These are phyloP conservation scores for Sebastes glaucus DNA, from an alignment of 2,797 vertebrate species.

Conservation along the genomic window DNA sequence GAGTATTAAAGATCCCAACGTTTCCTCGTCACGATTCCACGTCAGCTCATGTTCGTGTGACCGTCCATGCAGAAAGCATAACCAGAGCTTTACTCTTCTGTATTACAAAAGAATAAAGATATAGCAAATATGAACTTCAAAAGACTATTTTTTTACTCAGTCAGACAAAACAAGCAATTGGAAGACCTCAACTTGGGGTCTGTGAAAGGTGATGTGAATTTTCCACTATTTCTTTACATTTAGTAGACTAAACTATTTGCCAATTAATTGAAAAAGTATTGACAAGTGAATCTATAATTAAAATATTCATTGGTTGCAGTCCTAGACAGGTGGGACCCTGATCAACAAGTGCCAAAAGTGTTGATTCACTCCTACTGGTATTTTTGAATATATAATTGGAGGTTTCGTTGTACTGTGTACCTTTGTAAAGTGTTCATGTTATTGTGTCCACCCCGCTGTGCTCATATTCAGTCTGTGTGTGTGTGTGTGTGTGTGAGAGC, in stretches of 20 bases:
- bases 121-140: neutral
- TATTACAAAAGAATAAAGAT: neutral
- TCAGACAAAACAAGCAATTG: neutral
- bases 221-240: neutral
- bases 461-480: constrained; percentile 17
- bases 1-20: too few species aligned
- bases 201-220: neutral
- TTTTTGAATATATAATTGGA: neutral
- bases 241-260: neutral
- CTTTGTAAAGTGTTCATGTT: constrained; percentile 14
- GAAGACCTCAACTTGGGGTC: neutral
- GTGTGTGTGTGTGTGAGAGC: constrained; percentile 33
- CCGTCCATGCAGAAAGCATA: too few species aligned
- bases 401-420: neutral
- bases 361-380: neutral
- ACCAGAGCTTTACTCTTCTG: neutral
- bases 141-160: neutral
- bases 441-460: constrained; percentile 6
- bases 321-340: too few species aligned
- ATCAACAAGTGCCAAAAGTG: too few species aligned
- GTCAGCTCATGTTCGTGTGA: too few species aligned
- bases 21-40: too few species aligned
- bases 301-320: too few species aligned
- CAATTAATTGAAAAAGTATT: neutral
- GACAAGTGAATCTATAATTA: neutral